Evolutionary conservation across 2,797 vertebrate species (phyloP).

Genomic region (Brachyrhaphis roseni): DNA sequence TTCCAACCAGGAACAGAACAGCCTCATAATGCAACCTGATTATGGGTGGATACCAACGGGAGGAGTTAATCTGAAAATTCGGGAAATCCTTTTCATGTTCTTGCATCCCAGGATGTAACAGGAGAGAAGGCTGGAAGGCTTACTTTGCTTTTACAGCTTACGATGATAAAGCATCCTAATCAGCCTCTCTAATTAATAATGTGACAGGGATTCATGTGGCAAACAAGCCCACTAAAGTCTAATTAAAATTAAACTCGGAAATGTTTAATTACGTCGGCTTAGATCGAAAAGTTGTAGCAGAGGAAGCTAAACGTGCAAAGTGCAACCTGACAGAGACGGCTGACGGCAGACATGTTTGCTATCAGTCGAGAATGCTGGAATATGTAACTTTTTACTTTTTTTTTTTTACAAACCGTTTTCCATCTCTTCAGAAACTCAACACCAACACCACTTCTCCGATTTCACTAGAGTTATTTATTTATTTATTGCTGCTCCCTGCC

Average conservation of each 20-base stretch:
- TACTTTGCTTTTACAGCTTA: background rate
- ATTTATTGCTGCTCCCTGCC: constrained; percentile 15
- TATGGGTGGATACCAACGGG: background rate
- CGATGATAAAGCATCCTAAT: constrained; percentile 4
- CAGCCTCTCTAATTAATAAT: constrained; percentile 36
- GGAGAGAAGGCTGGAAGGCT: background rate
- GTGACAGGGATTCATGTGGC: constrained; percentile 21
- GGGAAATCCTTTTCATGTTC: background rate
- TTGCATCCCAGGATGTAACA: background rate
- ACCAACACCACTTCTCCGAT: constrained; percentile 52
- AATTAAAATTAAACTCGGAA: constrained; percentile 42
- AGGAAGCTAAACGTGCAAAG: background rate
- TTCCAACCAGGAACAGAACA: background rate
- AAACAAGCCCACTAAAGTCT: constrained; percentile 34
- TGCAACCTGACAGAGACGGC: background rate
- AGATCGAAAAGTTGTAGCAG: background rate
- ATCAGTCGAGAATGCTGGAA: background rate
- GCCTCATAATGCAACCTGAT: background rate
- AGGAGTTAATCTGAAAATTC: background rate
- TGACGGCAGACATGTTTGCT: background rate
- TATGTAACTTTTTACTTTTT: background rate
- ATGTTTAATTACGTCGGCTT: constrained; percentile 22
- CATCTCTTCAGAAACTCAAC: constrained; percentile 46
- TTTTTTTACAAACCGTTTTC: background rate
- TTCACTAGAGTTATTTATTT: constrained; percentile 43